Percentiles rank a stretch among this genome's conserved stretches.
phyloP scores from a whole-genome alignment of 2,888 invertebrate species.

The Tipula confusa region DNA sequence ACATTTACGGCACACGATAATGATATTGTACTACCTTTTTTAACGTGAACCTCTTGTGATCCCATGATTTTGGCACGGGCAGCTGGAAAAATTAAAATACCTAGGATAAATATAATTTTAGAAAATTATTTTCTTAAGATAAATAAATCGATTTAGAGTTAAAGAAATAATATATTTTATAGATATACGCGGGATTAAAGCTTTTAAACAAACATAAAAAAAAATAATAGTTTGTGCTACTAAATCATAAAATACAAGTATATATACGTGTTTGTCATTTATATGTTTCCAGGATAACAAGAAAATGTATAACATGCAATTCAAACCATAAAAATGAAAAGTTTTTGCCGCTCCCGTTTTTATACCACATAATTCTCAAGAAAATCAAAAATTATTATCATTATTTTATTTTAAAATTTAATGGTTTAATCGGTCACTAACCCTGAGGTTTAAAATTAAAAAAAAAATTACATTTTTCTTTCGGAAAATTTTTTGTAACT shows the following conservation, averaged over 20 bases:
- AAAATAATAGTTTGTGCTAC: too few relatives aligned
- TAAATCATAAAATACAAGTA: too few relatives aligned
- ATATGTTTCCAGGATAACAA: too few relatives aligned
- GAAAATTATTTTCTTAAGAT: background rate
- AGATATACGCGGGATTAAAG: too few relatives aligned
- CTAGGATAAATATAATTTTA: constrained; percentile 31
- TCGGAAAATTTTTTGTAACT: background rate
- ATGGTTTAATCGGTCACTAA: background rate
- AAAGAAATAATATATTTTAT: too few relatives aligned
- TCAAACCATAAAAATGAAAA: background rate
- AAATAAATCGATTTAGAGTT: too few relatives aligned
- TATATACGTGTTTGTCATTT: too few relatives aligned
- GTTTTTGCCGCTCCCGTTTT: background rate
- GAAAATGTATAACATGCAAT: background rate
- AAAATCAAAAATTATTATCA: too few relatives aligned
- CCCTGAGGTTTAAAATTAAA: too few relatives aligned
- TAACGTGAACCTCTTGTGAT: constrained; percentile 81
- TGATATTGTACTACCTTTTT: constrained; percentile 86
- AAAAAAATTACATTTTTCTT: background rate
- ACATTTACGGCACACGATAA: constrained; percentile 84
- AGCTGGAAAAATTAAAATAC: constrained; percentile 53
- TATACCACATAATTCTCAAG: too few relatives aligned
- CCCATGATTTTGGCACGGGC: constrained; percentile 83
- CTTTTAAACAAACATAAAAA: too few relatives aligned
- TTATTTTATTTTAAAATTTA: too few relatives aligned